A percentile compares a stretch with the other conserved stretches of the same genome.
Conservation (phyloP, 2,888 invertebrate genomes). For the Caradrina clavipalpis region DNA sequence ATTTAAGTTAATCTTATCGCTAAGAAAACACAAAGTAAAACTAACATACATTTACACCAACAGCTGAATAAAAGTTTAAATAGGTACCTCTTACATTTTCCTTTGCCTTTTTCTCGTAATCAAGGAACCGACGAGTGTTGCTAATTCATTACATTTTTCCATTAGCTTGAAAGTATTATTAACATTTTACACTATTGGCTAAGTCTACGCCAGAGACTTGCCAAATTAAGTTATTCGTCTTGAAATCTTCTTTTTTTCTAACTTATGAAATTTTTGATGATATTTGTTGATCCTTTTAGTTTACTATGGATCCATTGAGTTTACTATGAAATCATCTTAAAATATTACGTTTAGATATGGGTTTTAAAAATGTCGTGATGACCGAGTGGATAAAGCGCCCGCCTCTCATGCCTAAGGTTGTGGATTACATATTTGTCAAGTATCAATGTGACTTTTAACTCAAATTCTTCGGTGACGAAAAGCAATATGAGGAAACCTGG, state of each 20-base stretch:
- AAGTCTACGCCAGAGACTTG: conserved; percentile 13
- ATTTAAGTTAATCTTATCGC: not conserved
- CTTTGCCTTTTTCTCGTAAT: conserved; percentile 32
- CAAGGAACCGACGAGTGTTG: conserved; percentile 39
- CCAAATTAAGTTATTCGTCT: conserved; percentile 29
- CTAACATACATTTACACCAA: conserved; percentile 11
- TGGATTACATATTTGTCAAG: no score
- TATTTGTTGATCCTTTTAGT: no score
- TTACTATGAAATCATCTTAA: not conserved
- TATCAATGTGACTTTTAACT: no score
- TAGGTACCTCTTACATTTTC: conserved; percentile 28
- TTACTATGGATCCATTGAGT: no score
- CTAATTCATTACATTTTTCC: conserved; percentile 54
- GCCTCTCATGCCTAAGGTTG: no score
- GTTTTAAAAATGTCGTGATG: no score
- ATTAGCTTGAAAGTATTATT: conserved; percentile 49
- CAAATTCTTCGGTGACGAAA: no score
- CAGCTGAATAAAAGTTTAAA: conserved; percentile 29
- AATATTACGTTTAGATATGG: not conserved
- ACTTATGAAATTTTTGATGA: not conserved
- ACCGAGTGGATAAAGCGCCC: no score
- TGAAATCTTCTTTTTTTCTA: conserved; percentile 5
- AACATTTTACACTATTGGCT: conserved; percentile 53
- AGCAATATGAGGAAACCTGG: no score
- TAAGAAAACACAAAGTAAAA: not conserved